phyloP scores from a whole-genome alignment of 2,888 invertebrate genomes.

The Agrochola macilenta region DNA sequence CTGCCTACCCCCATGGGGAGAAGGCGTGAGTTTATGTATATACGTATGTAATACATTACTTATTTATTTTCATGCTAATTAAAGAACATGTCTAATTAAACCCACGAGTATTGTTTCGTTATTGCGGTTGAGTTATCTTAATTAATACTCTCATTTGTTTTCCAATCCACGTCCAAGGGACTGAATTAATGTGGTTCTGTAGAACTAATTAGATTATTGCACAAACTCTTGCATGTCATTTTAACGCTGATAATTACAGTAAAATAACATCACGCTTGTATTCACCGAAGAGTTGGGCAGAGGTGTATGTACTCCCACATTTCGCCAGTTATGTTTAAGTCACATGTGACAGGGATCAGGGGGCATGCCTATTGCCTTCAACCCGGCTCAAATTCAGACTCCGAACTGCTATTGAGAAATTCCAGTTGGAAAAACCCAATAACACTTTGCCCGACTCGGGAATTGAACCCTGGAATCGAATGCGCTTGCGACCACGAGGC shows the following conservation, averaged over 20 bases:
- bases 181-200: slow-evolving; percentile 15
- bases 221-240: background rate
- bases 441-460: too few relatives aligned
- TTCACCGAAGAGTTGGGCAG: background rate
- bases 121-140: background rate
- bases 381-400: background rate
- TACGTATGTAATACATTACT: too few relatives aligned
- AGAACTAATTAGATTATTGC: background rate
- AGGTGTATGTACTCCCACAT: background rate
- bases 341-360: too few relatives aligned
- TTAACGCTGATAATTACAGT: background rate
- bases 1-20: too few relatives aligned
- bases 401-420: background rate
- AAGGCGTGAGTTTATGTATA: too few relatives aligned
- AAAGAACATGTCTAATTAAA: slow-evolving; percentile 22
- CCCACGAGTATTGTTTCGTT: slow-evolving; percentile 10
- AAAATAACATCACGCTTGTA: background rate
- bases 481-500: background rate
- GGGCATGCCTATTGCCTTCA: too few relatives aligned
- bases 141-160: background rate
- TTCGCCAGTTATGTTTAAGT: background rate
- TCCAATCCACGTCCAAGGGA: slow-evolving; percentile 4
- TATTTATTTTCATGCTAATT: slow-evolving; percentile 23
- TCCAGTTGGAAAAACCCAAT: too few relatives aligned
- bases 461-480: background rate